Base-by-base conservation (phyloP, 2,888 invertebrate genomes). In the Iselma pallidipennis region DNA sequence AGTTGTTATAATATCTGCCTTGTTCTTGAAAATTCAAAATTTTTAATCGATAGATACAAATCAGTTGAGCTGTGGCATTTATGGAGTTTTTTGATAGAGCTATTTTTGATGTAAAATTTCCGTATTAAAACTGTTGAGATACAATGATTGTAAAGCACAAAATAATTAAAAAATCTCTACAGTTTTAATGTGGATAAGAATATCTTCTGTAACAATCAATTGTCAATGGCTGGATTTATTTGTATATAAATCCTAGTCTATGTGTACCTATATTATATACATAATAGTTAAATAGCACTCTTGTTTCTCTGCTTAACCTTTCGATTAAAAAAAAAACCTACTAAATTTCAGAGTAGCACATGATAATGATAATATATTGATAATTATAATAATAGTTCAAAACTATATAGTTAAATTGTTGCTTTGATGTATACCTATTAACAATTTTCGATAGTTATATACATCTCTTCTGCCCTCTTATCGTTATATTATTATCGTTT, bases 251-350 rank as follows among this genome's bases (percentile, higher is more conserved):
- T 48, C n/a, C 37, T 61, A 59, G 63, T 55, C 61, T 66, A 66
- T 74, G 71, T 76, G 74, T 76, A 76, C 73, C 76, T 76, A 75
- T 75, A 66, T 59, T 55, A 61, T 61, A 50, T 58, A 52, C 33
- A 59, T 66, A 55, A 60, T 66, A 61, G 66, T 66, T 69, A 68
- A 66, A 67, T 72, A 76, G 76, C 75, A 79, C 80, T 79, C 79
- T 80, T 80, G 79, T 79, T 78, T 78, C 80, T 81, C 80, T 80
- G 81, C 80, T 79, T 80, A 79, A 80, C 79, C 80, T 77, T 71
- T 63, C 66, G 69, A 69, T 66, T 70, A 61, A 45, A 50, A 55
- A 14, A 59, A 45, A 25, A 45, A n/a, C n/a, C n/a, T n/a, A n/a
- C n/a, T 52, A 56, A 59, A 64, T 55, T 26, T 64, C 62, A 63